A percentile compares a stretch with the other conserved stretches of the same genome.
Evolutionary conservation across 2,797 vertebrate species (phyloP).

Genomic region (Gymnodraco acuticeps): DNA sequence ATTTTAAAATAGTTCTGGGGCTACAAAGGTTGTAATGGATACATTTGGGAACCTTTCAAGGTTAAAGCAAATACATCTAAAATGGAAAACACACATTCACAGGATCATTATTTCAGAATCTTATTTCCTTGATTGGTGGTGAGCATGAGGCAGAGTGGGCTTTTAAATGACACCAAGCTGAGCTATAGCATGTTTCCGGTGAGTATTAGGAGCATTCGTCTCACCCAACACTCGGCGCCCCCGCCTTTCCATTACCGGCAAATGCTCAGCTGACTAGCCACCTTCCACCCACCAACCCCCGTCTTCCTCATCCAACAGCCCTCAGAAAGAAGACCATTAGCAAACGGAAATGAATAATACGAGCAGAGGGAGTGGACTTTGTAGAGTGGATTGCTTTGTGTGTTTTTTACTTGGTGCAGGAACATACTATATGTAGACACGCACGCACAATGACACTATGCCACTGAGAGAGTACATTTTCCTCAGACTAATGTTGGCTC

Average conservation of each 20-base stretch:
- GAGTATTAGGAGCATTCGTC: constrained; percentile 77
- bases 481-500: constrained; percentile 67
- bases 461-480: constrained; percentile 52
- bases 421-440: constrained; percentile 21
- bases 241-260: constrained; percentile 70
- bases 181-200: constrained; percentile 66
- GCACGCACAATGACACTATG: constrained; percentile 33
- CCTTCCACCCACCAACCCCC: constrained; percentile 56
- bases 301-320: constrained; percentile 54
- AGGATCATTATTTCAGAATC: constrained; percentile 57
- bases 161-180: constrained; percentile 74
- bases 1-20: constrained; percentile 30
- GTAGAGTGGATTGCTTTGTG: constrained; percentile 45
- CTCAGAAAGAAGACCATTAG: constrained; percentile 68
- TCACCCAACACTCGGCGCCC: constrained; percentile 61
- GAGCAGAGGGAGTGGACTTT: constrained; percentile 40
- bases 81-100: constrained; percentile 42
- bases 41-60: constrained; percentile 32
- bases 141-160: constrained; percentile 52
- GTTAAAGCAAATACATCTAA: constrained; percentile 30
- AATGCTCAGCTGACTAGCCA: constrained; percentile 63
- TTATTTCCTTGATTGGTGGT: constrained; percentile 68
- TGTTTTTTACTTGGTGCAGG: constrained; percentile 13
- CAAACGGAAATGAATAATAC: constrained; percentile 70
- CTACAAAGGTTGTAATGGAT: constrained; percentile 34